A percentile compares a stretch with the other conserved stretches of the same genome.
phyloP scores from a whole-genome alignment of 2,888 invertebrate genomes.

The Osmoderma eremita region DNA sequence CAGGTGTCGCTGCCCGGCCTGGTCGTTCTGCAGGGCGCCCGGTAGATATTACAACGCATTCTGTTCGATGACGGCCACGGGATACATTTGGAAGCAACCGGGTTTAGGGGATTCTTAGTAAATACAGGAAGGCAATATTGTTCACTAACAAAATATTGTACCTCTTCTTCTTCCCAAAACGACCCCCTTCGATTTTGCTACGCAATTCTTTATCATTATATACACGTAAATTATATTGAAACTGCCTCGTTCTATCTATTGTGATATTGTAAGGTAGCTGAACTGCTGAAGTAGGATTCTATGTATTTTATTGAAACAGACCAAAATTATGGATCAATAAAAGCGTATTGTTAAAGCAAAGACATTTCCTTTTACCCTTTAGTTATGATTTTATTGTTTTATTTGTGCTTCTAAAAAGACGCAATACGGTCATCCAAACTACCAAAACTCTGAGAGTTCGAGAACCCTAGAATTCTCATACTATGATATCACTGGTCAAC shows the following conservation, averaged over 20 bases:
- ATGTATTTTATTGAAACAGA: constrained; percentile 1
- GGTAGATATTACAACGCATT: constrained; percentile 91
- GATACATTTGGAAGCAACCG: constrained; percentile 91
- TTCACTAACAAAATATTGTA: background rate
- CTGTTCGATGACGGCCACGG: constrained; percentile 90
- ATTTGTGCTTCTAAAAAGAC: too few relatives aligned
- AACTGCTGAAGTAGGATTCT: too few relatives aligned
- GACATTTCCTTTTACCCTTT: background rate
- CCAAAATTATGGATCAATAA: constrained; percentile 9
- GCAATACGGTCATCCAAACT: too few relatives aligned
- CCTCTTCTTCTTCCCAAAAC: constrained; percentile 8
- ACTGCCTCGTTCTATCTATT: constrained; percentile 27
- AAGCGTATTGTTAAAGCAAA: background rate
- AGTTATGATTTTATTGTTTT: background rate
- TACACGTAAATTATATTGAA: background rate
- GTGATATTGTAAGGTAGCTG: constrained; percentile 25
- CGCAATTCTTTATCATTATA: constrained; percentile 12
- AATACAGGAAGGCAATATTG: background rate
- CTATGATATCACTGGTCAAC: too few relatives aligned
- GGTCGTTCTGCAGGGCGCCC: constrained; percentile 88
- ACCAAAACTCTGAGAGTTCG: too few relatives aligned
- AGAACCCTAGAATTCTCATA: too few relatives aligned
- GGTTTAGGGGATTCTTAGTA: constrained; percentile 60
- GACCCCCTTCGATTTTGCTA: background rate
- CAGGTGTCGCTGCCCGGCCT: constrained; percentile 87